A percentile compares a stretch with the other conserved stretches of the same genome.
Conservation (phyloP, 2,888 invertebrate species). For the Alsophila aescularia region DNA sequence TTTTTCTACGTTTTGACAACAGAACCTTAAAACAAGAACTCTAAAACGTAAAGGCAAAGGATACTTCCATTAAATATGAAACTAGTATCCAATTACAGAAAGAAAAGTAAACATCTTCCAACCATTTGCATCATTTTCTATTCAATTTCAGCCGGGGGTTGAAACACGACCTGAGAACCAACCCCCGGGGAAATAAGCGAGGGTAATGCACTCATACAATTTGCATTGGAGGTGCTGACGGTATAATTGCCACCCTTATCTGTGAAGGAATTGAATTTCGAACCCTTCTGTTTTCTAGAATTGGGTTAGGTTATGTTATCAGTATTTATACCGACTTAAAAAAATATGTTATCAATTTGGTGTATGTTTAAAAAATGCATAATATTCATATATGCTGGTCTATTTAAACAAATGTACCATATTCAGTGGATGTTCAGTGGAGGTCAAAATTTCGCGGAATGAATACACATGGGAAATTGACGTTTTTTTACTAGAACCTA, state of each 20-base stretch:
- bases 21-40: too few relatives aligned
- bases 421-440: too few relatives aligned
- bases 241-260: conserved; percentile 31
- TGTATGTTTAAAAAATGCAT: not conserved
- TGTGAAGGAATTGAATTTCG: conserved; percentile 11
- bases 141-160: conserved; percentile 10
- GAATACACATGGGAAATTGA: too few relatives aligned
- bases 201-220: conserved; percentile 53
- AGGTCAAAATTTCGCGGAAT: not conserved
- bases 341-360: not conserved
- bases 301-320: conserved; percentile 1
- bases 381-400: not conserved
- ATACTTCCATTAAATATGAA: not conserved
- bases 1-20: too few relatives aligned
- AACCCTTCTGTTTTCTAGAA: conserved; percentile 4
- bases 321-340: too few relatives aligned
- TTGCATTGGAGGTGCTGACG: conserved; percentile 48
- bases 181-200: conserved; percentile 49
- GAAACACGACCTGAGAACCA: conserved; percentile 11
- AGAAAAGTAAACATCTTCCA: conserved; percentile 7
- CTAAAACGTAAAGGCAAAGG: not conserved
- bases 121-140: conserved; percentile 13
- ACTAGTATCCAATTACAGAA: not conserved
- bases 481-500: too few relatives aligned
- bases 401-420: too few relatives aligned